phyloP scores from a whole-genome alignment of 2,888 invertebrate genomes.

The Acronicta psi region DNA sequence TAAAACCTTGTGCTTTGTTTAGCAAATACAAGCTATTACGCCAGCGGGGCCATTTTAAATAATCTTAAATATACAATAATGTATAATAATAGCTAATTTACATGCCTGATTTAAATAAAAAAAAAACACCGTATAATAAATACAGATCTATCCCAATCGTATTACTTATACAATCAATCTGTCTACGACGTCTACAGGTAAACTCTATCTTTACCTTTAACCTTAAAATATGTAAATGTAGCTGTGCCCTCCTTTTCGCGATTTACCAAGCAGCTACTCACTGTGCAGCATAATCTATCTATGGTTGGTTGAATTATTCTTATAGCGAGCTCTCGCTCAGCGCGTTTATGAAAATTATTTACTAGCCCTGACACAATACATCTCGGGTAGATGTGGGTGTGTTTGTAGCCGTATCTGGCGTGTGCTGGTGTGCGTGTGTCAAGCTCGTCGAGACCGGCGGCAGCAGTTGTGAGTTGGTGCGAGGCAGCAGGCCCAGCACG shows the following conservation, averaged over 20 bases:
- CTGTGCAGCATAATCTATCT: slow-evolving; percentile 43
- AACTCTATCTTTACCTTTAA: slow-evolving; percentile 56
- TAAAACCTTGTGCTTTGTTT: slow-evolving; percentile 60
- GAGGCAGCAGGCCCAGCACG: slow-evolving; percentile 69
- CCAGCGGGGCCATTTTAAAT: slow-evolving; percentile 50
- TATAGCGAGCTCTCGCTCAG: slow-evolving; percentile 43
- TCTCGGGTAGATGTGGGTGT: slow-evolving; percentile 67
- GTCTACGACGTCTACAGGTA: slow-evolving; percentile 38
- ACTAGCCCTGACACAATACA: slow-evolving; percentile 78
- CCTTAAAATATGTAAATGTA: slow-evolving; percentile 57
- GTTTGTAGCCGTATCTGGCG: slow-evolving; percentile 53
- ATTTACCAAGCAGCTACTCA: slow-evolving; percentile 47
- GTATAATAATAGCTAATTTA: slow-evolving; percentile 33
- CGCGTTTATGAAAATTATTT: slow-evolving; percentile 66
- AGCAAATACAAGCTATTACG: slow-evolving; percentile 54
- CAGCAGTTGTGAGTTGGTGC: slow-evolving; percentile 57
- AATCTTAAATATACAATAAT: slow-evolving; percentile 47
- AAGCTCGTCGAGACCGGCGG: slow-evolving; percentile 60
- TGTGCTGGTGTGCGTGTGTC: slow-evolving; percentile 66
- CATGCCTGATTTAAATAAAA: slow-evolving; percentile 13
- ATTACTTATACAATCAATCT: slow-evolving; percentile 16
- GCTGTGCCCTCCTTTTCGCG: slow-evolving; percentile 50
- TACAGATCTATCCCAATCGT: slow-evolving; percentile 22
- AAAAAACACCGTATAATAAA: slow-evolving; percentile 3
- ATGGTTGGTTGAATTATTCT: slow-evolving; percentile 44